Percentiles rank a stretch among this genome's conserved stretches.
phyloP scores from a whole-genome alignment of 2,888 invertebrate species.

The Apoderus coryli region DNA sequence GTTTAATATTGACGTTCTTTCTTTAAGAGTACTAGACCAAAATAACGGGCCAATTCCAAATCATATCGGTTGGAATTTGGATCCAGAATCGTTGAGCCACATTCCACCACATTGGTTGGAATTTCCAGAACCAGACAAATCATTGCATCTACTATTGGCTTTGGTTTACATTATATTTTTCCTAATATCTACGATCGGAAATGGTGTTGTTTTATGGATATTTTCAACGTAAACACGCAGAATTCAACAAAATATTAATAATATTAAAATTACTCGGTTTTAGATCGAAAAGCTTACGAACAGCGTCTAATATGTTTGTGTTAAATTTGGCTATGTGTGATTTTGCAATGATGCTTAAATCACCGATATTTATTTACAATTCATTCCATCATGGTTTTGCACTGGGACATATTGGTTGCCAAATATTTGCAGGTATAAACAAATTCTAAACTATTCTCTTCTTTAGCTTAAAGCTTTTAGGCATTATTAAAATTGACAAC shows the following conservation, averaged over 20 bases:
- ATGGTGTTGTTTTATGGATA: constrained; percentile 75
- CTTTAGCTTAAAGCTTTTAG: too few relatives aligned
- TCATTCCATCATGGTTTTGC: constrained; percentile 68
- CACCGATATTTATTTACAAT: constrained; percentile 75
- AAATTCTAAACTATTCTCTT: too few relatives aligned
- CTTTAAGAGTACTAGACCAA: too few relatives aligned
- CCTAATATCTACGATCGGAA: constrained; percentile 53
- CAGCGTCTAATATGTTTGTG: constrained; percentile 74
- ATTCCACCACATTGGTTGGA: constrained; percentile 72
- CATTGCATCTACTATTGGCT: constrained; percentile 65
- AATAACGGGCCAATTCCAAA: too few relatives aligned
- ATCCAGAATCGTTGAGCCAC: constrained; percentile 57
- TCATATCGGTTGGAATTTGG: constrained; percentile 57
- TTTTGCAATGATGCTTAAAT: constrained; percentile 77
- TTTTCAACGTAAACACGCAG: constrained; percentile 55
- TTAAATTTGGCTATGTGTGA: constrained; percentile 71
- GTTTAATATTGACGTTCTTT: too few relatives aligned
- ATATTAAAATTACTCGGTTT: constrained; percentile 17
- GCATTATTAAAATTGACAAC: too few relatives aligned
- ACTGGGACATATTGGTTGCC: constrained; percentile 57
- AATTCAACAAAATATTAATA: constrained; percentile 1
- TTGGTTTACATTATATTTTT: constrained; percentile 63
- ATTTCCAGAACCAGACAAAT: constrained; percentile 66
- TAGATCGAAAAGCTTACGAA: constrained; percentile 56
- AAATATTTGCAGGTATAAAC: constrained; percentile 58